phyloP scores from a whole-genome alignment of 2,797 vertebrate genomes.

The Cryptoprocta ferox region DNA sequence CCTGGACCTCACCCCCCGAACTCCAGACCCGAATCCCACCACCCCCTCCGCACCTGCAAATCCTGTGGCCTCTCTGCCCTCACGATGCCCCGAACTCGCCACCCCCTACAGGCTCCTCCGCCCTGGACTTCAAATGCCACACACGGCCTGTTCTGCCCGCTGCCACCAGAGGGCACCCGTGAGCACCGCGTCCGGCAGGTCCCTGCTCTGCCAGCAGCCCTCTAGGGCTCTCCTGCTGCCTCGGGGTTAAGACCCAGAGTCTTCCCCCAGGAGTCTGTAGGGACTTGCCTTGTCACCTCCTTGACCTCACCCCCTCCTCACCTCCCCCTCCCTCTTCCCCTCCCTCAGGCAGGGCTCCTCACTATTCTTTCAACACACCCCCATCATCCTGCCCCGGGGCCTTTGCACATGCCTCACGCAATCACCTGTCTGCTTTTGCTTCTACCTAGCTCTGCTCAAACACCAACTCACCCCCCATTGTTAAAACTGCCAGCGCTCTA shows the following conservation, averaged over 20 bases:
- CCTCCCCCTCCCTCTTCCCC: too few relatives aligned
- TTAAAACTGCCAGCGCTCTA: background rate
- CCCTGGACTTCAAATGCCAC: background rate
- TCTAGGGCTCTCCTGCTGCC: background rate
- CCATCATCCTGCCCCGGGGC: rapidly evolving
- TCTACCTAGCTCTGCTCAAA: background rate
- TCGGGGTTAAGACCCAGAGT: background rate
- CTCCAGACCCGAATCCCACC: background rate
- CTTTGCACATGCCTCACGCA: background rate
- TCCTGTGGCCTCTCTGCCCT: background rate
- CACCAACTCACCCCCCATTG: too few relatives aligned
- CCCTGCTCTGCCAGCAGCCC: background rate
- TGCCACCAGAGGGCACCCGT: background rate
- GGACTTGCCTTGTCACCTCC: rapidly evolving
- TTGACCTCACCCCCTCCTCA: too few relatives aligned
- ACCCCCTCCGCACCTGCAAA: background rate
- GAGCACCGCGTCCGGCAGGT: background rate
- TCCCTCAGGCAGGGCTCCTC: background rate
- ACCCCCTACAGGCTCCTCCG: too few relatives aligned
- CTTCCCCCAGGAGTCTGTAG: background rate
- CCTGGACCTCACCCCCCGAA: background rate
- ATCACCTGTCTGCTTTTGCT: background rate
- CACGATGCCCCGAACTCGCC: background rate
- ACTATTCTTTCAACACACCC: background rate
- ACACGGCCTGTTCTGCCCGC: background rate